Conservation (phyloP, 1,140 invertebrate genomes). For the Bombus breviceps region DNA sequence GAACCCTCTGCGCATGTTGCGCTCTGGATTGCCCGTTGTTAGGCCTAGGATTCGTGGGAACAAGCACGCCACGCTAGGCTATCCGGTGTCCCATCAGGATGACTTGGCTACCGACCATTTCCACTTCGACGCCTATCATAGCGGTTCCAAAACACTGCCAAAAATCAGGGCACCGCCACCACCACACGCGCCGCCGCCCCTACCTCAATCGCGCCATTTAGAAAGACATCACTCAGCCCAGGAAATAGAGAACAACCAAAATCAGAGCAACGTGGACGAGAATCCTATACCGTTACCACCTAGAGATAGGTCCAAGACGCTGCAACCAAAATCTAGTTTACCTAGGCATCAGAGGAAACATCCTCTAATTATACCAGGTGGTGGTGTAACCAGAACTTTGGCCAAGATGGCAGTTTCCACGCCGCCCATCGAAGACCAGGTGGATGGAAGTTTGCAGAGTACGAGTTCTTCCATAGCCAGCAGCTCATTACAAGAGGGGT, state of each 20-base stretch:
- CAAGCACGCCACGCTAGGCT: constrained; percentile 76
- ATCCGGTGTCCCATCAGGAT: constrained; percentile 63
- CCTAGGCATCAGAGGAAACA: constrained; percentile 93
- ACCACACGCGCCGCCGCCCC: constrained; percentile 59
- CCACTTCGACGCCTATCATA: constrained; percentile 75
- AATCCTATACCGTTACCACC: constrained; percentile 93
- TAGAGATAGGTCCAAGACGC: constrained; percentile 88
- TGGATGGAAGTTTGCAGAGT: constrained; percentile 70
- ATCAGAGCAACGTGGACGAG: constrained; percentile 82
- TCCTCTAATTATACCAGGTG: constrained; percentile 91
- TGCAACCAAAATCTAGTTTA: constrained; percentile 85
- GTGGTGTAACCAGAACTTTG: constrained; percentile 85
- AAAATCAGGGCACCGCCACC: constrained; percentile 75
- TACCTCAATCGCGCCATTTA: constrained; percentile 59
- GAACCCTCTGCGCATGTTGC: constrained; percentile 90
- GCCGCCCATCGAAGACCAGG: constrained; percentile 74
- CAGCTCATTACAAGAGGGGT: constrained; percentile 47
- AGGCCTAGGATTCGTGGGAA: constrained; percentile 85
- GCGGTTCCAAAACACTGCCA: constrained; percentile 76
- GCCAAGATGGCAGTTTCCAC: constrained; percentile 84
- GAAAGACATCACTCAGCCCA: constrained; percentile 75
- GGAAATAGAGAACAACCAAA: constrained; percentile 80
- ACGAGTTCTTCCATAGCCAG: constrained; percentile 42
- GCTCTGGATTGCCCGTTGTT: constrained; percentile 85
- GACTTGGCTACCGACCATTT: constrained; percentile 62